Conservation (phyloP, 2,797 vertebrate species). For the Aselliscus stoliczkanus region DNA sequence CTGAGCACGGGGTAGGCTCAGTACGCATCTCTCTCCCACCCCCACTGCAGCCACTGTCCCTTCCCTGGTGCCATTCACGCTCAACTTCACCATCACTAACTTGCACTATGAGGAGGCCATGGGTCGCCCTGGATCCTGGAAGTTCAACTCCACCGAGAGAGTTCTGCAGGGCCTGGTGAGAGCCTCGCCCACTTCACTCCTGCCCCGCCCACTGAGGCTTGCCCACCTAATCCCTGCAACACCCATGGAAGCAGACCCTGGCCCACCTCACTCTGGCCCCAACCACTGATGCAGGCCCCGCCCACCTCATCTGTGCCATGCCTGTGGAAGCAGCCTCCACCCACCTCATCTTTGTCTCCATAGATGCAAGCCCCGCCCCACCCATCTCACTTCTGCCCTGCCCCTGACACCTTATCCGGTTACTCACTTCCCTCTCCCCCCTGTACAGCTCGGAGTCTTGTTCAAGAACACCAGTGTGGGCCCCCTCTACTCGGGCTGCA, state of each 20-base stretch:
- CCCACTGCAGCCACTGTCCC: not conserved
- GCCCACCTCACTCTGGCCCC: fast-evolving
- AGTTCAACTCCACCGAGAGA: constrained; percentile 60
- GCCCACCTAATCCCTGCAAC: not conserved
- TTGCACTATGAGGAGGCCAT: constrained; percentile 68
- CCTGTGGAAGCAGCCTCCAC: not conserved
- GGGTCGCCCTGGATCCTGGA: constrained; percentile 52
- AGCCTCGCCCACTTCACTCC: not conserved
- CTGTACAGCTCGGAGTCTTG: not conserved
- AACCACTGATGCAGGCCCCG: no score
- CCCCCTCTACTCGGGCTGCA: not conserved
- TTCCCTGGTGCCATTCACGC: constrained; percentile 53
- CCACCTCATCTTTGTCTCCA: not conserved
- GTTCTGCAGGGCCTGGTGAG: constrained; percentile 71
- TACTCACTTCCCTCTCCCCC: not conserved
- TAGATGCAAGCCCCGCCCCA: not conserved
- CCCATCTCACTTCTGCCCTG: not conserved
- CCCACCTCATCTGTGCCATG: no score
- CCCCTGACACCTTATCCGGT: not conserved
- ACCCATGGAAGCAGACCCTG: not conserved
- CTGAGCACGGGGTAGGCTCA: not conserved
- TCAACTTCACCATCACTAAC: constrained; percentile 80
- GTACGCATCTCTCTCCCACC: not conserved
- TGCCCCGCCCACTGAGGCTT: not conserved
- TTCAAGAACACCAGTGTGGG: not conserved